Base-by-base conservation (phyloP, 2,113 vertebrate species). In the Columbina picui region DNA sequence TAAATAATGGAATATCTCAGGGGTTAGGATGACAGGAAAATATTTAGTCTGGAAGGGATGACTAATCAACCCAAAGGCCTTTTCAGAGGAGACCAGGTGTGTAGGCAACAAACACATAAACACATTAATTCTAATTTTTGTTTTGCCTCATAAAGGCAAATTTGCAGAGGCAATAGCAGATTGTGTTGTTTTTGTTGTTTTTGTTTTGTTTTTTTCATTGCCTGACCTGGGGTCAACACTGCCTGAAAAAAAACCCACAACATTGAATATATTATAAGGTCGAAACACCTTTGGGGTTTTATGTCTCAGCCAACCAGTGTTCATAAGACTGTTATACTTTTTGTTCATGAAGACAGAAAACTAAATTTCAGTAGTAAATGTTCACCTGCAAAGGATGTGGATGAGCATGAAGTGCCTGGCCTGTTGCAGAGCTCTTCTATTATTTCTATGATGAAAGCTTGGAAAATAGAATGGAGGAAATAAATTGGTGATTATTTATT, bases 291-390 rank as follows among this genome's bases (percentile, higher is more conserved):
- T 85, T 94, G 56, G 85, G 92, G 47, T 87, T 63, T 90, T 89
- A 81, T 92, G 91, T 95, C 95, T 94, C 47, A 87, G 21, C 77
- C 63, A 94, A 80, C 74, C 65, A 95, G 38, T 86, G 86, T 95
- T 93, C 17, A 2, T 43, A 83, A 65, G 59, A 70, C 65, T 36
- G 26, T 94, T 96, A 90, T 7, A 41, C 29, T 26, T 77, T 83
- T 95, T 94, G 52, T 32, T 87, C 57, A 43, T 10, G 23, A 45
- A 41, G 85, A 95, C 80, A 91, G 34, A 53, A 91, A 87, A 61
- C 61, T 53, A 71, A 75, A 92, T 78, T 82, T 71, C n/a, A 68
- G 71, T 59, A 76, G 61, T 29, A 90, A 19, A 38, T 53, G 56
- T 60, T 89, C 45, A 87, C 49, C 56, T 82, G 12, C 52, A 83